These are phyloP conservation scores for Salvator merianae DNA, from an alignment of 2,113 vertebrate genomes.

Conservation along the genomic window DNA sequence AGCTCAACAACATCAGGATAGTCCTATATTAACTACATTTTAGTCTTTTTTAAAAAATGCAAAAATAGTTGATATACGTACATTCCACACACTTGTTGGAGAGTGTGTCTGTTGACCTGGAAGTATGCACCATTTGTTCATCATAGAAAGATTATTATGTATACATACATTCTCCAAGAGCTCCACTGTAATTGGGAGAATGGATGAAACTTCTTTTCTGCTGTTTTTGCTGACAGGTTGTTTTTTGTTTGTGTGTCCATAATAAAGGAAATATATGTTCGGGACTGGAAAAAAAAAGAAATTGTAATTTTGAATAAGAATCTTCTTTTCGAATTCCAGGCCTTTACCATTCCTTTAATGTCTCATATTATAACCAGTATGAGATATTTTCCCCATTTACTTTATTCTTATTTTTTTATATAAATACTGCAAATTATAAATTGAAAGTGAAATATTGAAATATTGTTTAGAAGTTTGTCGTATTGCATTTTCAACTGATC, in stretches of 20 bases:
- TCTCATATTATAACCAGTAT: slow-evolving; percentile 1
- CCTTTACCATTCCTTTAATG: not conserved
- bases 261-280: too few relatives aligned
- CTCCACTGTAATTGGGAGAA: not conserved
- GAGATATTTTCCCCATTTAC: not conserved
- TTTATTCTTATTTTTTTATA: slow-evolving; percentile 9
- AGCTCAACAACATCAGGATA: too few relatives aligned
- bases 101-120: not conserved
- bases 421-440: slow-evolving; percentile 4
- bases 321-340: accelerated
- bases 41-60: not conserved
- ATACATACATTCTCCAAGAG: not conserved
- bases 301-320: accelerated
- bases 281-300: not conserved
- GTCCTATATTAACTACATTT: too few relatives aligned
- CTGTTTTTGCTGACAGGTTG: not conserved
- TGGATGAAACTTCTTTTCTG: not conserved
- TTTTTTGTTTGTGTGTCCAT: not conserved
- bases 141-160: not conserved
- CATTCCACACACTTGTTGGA: not conserved
- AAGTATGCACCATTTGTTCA: not conserved
- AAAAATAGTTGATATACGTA: not conserved
- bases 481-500: slow-evolving; percentile 27
- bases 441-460: slow-evolving; percentile 13
- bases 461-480: not conserved